A percentile compares a stretch with the other conserved stretches of the same genome.
Evolutionary conservation across 2,113 vertebrate species (phyloP).

Genomic region (Saguinus imperator): DNA sequence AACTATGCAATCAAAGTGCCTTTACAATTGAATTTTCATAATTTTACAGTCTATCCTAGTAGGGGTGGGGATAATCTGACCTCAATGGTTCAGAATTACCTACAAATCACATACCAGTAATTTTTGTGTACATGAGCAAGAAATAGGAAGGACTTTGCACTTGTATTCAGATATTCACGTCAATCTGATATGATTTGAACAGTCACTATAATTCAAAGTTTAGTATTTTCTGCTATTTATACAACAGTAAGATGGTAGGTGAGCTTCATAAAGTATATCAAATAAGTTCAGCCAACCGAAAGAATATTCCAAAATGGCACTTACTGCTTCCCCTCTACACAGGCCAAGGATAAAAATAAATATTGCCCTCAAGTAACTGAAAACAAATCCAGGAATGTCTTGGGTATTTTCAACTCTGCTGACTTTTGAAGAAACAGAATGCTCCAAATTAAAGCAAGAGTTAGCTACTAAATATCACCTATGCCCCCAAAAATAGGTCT

Average conservation of each 20-base stretch:
- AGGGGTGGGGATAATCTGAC: background rate
- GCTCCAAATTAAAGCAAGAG: constrained; percentile 2
- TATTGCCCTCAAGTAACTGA: background rate
- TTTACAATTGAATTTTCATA: background rate
- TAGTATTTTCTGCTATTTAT: background rate
- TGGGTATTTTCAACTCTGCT: background rate
- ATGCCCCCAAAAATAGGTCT: background rate
- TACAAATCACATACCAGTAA: background rate
- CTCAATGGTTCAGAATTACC: background rate
- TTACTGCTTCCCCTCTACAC: background rate
- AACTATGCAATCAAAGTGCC: background rate
- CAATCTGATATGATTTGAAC: background rate
- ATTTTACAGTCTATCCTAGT: background rate
- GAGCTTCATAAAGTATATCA: background rate
- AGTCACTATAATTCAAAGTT: background rate
- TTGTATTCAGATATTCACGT: background rate
- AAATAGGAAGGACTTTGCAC: background rate
- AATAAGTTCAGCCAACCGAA: background rate
- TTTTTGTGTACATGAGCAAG: background rate
- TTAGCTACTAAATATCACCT: background rate
- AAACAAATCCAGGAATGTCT: background rate
- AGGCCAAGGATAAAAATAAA: background rate
- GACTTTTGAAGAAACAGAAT: background rate
- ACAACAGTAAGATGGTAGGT: background rate
- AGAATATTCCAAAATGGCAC: background rate